Evolutionary conservation across 2,113 vertebrate species (phyloP).

Genomic region (Pituophis catenifer): DNA sequence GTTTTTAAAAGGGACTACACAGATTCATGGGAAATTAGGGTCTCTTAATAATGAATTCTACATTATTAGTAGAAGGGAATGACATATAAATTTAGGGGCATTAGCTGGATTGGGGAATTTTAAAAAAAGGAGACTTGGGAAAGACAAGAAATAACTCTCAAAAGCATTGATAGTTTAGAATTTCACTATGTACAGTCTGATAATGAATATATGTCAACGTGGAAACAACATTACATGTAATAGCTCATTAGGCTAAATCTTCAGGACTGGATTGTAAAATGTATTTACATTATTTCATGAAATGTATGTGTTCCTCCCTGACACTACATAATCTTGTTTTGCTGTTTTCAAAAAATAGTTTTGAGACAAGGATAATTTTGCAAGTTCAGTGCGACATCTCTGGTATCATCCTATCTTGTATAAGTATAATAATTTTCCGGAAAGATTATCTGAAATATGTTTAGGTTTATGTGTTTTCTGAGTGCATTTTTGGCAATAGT

Average conservation of each 20-base stretch:
- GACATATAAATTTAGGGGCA: background rate
- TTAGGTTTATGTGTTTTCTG: background rate
- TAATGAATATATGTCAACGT: background rate
- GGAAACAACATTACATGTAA: background rate
- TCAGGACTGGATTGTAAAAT: background rate
- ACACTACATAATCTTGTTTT: constrained; percentile 3
- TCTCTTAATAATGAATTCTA: background rate
- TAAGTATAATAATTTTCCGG: background rate
- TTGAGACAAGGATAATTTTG: accelerated
- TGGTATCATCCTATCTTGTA: background rate
- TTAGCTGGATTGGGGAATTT: background rate
- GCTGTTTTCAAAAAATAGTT: constrained; percentile 1
- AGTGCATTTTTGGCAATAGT: background rate
- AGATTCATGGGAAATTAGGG: background rate
- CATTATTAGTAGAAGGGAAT: background rate
- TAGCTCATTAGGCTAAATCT: background rate
- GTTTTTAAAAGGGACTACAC: background rate
- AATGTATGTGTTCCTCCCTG: background rate
- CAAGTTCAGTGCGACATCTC: background rate
- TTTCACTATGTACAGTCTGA: background rate
- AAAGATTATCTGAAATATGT: background rate
- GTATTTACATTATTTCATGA: background rate
- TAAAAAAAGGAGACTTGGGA: background rate
- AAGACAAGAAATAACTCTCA: background rate
- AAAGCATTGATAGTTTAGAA: background rate